A percentile compares a stretch with the other conserved stretches of the same genome.
phyloP scores from a whole-genome alignment of 2,888 invertebrate genomes.

The Alloscopus bannaensis region DNA sequence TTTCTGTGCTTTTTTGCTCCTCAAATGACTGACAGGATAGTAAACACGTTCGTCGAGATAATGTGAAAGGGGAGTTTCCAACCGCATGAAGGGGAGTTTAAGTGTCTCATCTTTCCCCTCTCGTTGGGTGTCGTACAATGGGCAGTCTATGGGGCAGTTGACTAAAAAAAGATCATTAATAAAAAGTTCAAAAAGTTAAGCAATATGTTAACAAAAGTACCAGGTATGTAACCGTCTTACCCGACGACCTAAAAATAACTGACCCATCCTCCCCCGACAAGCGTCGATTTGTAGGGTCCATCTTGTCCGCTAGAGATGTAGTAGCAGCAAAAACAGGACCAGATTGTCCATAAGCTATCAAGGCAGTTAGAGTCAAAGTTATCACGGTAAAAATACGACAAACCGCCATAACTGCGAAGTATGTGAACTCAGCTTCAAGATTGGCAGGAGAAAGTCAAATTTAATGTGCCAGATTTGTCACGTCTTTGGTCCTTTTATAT shows the following conservation, averaged over 20 bases:
- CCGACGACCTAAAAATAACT: neutral
- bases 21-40: slow-evolving; percentile 2
- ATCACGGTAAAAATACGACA: neutral
- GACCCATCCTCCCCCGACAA: slow-evolving; percentile 1
- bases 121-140: neutral
- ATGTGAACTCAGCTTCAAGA: no score
- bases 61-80: slow-evolving; percentile 6
- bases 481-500: no score
- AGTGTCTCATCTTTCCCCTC: neutral
- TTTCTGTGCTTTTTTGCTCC: slow-evolving; percentile 33
- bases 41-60: neutral
- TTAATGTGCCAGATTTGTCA: no score
- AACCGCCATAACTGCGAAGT: no score
- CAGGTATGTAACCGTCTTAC: slow-evolving; percentile 14
- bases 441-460: no score
- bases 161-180: slow-evolving; percentile 6
- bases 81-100: slow-evolving; percentile 25
- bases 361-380: neutral
- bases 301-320: slow-evolving; percentile 12
- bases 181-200: neutral
- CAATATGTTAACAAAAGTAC: neutral
- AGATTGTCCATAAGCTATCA: neutral
- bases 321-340: neutral
- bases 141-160: neutral
- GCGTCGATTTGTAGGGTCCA: slow-evolving; percentile 2